phyloP scores from a whole-genome alignment of 2,888 invertebrate species.

The Tetramorium bicarinatum region DNA sequence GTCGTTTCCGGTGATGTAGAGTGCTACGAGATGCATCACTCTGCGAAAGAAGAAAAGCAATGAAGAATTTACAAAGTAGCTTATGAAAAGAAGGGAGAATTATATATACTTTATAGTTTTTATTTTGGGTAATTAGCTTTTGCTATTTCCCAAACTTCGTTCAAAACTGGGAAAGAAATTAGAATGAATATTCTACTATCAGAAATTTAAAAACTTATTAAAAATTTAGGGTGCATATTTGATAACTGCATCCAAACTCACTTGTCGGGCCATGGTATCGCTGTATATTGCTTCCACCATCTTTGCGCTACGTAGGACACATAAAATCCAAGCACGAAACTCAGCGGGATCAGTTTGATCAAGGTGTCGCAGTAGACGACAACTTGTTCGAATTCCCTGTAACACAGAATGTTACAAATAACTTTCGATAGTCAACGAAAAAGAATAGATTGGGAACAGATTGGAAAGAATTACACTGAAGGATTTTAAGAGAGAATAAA shows the following conservation, averaged over 20 bases:
- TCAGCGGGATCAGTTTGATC: slow-evolving; percentile 88
- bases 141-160: not conserved
- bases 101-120: too few relatives aligned
- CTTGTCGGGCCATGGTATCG: slow-evolving; percentile 89
- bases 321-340: slow-evolving; percentile 89
- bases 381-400: slow-evolving; percentile 87
- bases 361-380: slow-evolving; percentile 88
- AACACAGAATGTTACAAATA: slow-evolving; percentile 67
- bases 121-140: not conserved
- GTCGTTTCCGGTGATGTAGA: slow-evolving; percentile 88
- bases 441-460: not conserved
- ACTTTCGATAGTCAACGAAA: not conserved
- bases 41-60: slow-evolving; percentile 78
- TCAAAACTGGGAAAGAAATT: not conserved
- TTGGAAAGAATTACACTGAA: not conserved
- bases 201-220: not conserved
- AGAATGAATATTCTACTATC: not conserved
- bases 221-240: not conserved
- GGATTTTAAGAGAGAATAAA: not conserved
- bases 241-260: slow-evolving; percentile 78
- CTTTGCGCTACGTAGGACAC: slow-evolving; percentile 88
- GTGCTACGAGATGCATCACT: slow-evolving; percentile 87
- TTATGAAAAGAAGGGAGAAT: not conserved
- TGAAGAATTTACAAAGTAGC: not conserved
- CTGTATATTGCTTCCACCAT: slow-evolving; percentile 89